Percentiles rank a stretch among this genome's conserved stretches.
Conservation (phyloP, 1,140 invertebrate species). For the Ganaspis sp. region DNA sequence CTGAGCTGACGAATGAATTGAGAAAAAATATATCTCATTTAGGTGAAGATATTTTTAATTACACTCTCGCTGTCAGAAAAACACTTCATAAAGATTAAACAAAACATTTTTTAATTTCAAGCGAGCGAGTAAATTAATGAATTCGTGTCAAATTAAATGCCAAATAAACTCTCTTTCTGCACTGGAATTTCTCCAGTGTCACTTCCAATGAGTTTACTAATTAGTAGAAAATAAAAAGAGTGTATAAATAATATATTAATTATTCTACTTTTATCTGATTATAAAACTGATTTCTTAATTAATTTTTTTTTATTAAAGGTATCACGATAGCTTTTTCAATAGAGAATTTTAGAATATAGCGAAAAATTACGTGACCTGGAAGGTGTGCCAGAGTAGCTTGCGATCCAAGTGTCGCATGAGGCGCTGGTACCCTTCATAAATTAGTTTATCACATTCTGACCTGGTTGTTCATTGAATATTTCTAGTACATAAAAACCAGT, state of each 20-base stretch:
- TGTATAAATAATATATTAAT: background rate
- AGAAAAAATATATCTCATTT: background rate
- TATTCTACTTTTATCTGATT: background rate
- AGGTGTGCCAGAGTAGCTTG: background rate
- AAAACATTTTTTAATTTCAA: background rate
- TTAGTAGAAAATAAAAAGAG: too few relatives aligned
- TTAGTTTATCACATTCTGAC: conserved; percentile 23
- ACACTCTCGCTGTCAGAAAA: background rate
- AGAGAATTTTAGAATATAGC: conserved; percentile 6
- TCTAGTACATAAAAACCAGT: background rate
- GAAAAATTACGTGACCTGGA: conserved; percentile 25
- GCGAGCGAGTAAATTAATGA: background rate
- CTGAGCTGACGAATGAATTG: background rate
- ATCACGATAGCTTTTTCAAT: background rate
- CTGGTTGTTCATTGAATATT: conserved; percentile 3
- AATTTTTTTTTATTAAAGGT: background rate
- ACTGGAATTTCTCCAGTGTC: background rate
- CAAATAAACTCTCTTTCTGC: background rate
- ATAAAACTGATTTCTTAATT: conserved; percentile 2
- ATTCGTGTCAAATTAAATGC: background rate
- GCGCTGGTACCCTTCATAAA: conserved; percentile 15
- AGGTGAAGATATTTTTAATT: background rate
- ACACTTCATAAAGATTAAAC: background rate
- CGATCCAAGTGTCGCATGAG: conserved; percentile 6
- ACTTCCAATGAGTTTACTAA: background rate